A percentile compares a stretch with the other conserved stretches of the same genome.
Conservation (phyloP, 1,140 invertebrate species). For the Eriocheir sinensis region DNA sequence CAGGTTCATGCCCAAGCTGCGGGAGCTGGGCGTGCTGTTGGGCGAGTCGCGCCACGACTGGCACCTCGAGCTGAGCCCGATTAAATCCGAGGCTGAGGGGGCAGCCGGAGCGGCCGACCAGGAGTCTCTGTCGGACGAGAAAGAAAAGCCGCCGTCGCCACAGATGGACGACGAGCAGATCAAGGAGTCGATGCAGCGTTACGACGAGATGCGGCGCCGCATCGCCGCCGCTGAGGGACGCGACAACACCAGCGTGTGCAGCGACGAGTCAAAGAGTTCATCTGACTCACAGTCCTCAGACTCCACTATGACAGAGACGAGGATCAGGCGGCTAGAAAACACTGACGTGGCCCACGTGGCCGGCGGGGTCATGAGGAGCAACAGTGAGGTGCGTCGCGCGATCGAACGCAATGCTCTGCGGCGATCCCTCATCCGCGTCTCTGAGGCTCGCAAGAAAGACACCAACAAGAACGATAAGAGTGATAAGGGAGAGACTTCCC, state of each 20-base stretch:
- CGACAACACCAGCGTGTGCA: constrained; percentile 74
- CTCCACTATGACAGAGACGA: constrained; percentile 77
- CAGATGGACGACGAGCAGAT: constrained; percentile 79
- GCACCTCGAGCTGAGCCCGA: constrained; percentile 77
- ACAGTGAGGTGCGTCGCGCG: constrained; percentile 80
- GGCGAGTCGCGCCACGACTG: constrained; percentile 72
- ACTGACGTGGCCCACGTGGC: constrained; percentile 77
- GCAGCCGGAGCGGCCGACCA: neutral
- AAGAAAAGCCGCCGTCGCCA: constrained; percentile 65
- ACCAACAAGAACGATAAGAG: constrained; percentile 78
- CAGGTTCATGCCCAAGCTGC: constrained; percentile 67
- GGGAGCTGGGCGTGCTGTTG: constrained; percentile 73
- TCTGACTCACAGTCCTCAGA: constrained; percentile 76
- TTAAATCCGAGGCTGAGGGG: constrained; percentile 61
- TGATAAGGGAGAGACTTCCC: constrained; percentile 76
- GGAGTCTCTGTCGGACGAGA: constrained; percentile 30
- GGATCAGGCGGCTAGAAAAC: constrained; percentile 77
- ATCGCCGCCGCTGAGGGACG: constrained; percentile 78
- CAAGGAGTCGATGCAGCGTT: constrained; percentile 76
- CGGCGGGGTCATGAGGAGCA: constrained; percentile 76
- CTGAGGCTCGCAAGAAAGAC: constrained; percentile 78
- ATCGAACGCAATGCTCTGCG: constrained; percentile 89
- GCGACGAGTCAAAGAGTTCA: constrained; percentile 73
- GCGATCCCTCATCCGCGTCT: constrained; percentile 86
- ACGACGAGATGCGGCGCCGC: constrained; percentile 78